Evolutionary conservation across 2,113 vertebrate genomes (phyloP).

Genomic region (Tauraco erythrolophus): DNA sequence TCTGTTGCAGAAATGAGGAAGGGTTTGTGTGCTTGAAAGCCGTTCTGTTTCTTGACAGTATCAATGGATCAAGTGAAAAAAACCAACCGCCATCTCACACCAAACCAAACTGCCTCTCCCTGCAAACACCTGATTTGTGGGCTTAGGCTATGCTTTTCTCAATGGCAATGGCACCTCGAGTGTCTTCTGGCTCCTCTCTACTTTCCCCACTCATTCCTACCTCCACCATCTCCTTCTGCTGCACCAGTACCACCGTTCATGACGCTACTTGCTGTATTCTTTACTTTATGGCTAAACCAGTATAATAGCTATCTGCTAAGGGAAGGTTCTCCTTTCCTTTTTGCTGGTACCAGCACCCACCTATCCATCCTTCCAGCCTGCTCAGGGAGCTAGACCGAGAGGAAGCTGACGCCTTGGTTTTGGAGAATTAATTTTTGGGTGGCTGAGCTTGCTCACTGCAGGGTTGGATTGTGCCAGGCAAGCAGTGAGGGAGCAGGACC

Average conservation of each 20-base stretch:
- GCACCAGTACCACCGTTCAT: accelerated
- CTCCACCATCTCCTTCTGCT: background rate
- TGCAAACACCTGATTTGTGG: background rate
- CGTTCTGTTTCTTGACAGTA: background rate
- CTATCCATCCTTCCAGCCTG: background rate
- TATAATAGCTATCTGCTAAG: background rate
- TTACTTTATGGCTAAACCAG: background rate
- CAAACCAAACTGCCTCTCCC: background rate
- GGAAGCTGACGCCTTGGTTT: background rate
- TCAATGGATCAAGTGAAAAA: background rate
- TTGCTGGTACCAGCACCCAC: background rate
- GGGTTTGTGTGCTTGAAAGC: background rate
- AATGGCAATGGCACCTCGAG: background rate
- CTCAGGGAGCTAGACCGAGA: background rate
- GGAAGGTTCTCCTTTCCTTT: background rate
- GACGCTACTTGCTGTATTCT: background rate
- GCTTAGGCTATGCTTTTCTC: background rate
- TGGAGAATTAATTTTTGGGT: background rate
- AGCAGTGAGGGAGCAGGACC: background rate
- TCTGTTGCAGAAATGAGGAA: background rate
- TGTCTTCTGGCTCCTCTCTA: background rate
- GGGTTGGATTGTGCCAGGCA: background rate
- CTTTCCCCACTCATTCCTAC: background rate
- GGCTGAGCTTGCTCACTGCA: background rate
- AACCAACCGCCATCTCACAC: background rate